Base-by-base conservation (phyloP, 2,888 invertebrate genomes). In the Ditula angustiorana region DNA sequence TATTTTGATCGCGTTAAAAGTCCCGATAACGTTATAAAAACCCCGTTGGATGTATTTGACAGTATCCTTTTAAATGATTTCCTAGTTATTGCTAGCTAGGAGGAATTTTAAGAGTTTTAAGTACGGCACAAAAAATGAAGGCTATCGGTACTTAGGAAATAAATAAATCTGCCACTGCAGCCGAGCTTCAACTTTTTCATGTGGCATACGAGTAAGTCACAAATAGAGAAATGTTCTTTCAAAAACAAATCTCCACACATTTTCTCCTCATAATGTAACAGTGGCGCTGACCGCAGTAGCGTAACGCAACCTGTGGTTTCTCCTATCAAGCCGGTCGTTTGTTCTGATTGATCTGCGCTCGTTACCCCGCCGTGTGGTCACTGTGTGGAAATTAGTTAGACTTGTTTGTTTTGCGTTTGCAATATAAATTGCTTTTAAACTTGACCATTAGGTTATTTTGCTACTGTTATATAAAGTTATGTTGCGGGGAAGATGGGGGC, bases 271-370 rank as follows among this genome's bases (percentile, higher is more conserved):
- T 50, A 56, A 46, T 5, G 30, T 61, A 53, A 58, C 58, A 66
- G 28, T 53, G 58, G 24, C 8, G 30, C 44, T 33, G 52, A 66
- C 66, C 66, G 37, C 66, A 66, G 35, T 30, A 46, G 52, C 57
- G 57, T 61, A 61, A 59, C 59, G 11, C n/a, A n/a, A 37, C 49
- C 16, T 55, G 61, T 28, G 61, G 61, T 61, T 21, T 37, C 35
- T 21, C 13, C 47, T 44, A 26, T 46, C 47, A 49, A 33, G 35
- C 24, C 13, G 16, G 28, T 55, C 47, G 19, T 53, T 59, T 21
- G 52, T 13, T 44, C 26, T 49, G 35, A 26, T 49, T 55, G 55
- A 59, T 49, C 49, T 33, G 8, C 26, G 41, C 44, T 59, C 58
- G 33, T 58, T 47, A 58, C 23, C 23, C 5, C 5, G 16, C 23